Conservation (phyloP, 2,797 vertebrate species). For the Petrocephalus sullivani region DNA sequence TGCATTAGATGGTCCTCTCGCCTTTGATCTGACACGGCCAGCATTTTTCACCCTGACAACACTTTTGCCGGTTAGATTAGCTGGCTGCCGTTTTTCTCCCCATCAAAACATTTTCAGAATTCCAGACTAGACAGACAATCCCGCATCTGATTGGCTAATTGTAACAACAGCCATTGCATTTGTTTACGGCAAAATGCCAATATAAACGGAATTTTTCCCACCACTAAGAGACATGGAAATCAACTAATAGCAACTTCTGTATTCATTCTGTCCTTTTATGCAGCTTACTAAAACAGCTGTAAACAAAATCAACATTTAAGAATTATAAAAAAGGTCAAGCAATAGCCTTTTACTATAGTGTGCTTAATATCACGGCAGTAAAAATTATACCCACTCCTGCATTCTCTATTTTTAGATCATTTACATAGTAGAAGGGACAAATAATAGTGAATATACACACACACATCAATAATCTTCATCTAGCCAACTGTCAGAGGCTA, state of each 20-base stretch:
- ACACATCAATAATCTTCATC: neutral
- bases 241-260: neutral
- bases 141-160: neutral
- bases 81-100: neutral
- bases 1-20: neutral
- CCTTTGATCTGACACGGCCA: slow-evolving; percentile 19
- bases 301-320: neutral
- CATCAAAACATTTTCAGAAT: slow-evolving; percentile 22
- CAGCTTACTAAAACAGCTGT: neutral
- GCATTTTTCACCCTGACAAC: slow-evolving; percentile 19
- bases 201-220: neutral
- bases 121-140: slow-evolving; percentile 5
- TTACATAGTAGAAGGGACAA: neutral
- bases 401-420: no score
- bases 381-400: neutral
- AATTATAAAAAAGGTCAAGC: neutral
- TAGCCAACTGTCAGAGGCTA: neutral
- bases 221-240: neutral
- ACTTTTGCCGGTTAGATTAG: neutral
- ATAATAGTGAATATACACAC: neutral
- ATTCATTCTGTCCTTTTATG: neutral
- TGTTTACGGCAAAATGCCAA: neutral
- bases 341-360: neutral
- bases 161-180: neutral
- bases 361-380: neutral